Base-by-base conservation (phyloP, 2,797 vertebrate genomes). In the Chiroxiphia lanceolata region DNA sequence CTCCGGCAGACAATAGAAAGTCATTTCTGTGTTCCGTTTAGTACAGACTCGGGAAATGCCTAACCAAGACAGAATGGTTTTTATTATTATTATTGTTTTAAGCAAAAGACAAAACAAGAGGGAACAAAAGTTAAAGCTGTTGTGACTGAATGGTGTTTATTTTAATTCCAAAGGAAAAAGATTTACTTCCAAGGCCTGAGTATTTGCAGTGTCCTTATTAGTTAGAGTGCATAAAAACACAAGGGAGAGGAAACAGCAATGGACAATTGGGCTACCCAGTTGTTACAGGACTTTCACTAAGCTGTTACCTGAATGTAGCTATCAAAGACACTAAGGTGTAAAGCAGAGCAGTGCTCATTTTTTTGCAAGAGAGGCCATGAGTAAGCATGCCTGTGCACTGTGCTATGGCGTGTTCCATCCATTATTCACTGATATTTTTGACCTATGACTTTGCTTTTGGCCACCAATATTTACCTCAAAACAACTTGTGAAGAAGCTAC, bases 21-120 rank as follows among this genome's bases (percentile, higher is more conserved):
- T 42, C 0, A 48, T 84, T 87, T 82, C 67, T 92, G 31, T 79
- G 51, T 48, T 87, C 82, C 33, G 23, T 67, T 92, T 64, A 90
- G 45, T 54, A 82, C 31, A 31, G 81, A 60, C 47, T 90, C 0
- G 0, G 29, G 70, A 82, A 93, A 91, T 59, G 76, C 40, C 54
- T 74, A 85, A 89, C 40, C 42, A 36, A 86, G 23, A 59, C 34
- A 44, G 27, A 57, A 54, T 53, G 42, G 0, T 3, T 63, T 40
- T 63, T 71, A 70, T 86, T 80, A 61, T 67, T 83, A 9, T 78
- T 84, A 3, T 56, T 89, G 34, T 72, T 89, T 92, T 67, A 93
- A 95, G 45, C 45, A 91, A 81, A 44, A 88, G 74, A 90, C 83
- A 93, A 95, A 97, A 79, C 61, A 94, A 90, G 33, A 51, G 13